phyloP scores from a whole-genome alignment of 2,888 invertebrate species.

The Tenthredo mesomela region DNA sequence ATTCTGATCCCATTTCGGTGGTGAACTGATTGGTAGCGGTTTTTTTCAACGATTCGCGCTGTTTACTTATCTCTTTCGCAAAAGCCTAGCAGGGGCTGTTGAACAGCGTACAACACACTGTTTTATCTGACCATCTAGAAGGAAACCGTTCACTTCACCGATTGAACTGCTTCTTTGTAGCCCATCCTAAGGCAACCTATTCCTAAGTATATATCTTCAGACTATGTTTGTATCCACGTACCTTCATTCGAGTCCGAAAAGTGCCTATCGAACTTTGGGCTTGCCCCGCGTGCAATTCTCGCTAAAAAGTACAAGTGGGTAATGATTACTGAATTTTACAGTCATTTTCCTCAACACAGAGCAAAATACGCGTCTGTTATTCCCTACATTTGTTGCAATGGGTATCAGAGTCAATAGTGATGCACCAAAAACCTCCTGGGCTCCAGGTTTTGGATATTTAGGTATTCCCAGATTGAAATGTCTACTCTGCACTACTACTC shows the following conservation, averaged over 20 bases:
- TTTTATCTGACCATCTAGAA: conserved; percentile 25
- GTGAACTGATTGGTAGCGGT: background rate
- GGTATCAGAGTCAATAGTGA: background rate
- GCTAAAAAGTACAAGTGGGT: background rate
- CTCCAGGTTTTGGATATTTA: background rate
- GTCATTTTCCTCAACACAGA: background rate
- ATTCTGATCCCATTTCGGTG: background rate
- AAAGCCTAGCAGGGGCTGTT: background rate
- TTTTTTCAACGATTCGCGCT: background rate
- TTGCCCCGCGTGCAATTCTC: background rate
- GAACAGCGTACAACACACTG: conserved; percentile 2
- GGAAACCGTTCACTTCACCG: conserved; percentile 11
- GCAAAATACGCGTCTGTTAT: background rate
- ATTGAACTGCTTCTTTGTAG: background rate
- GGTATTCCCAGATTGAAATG: background rate
- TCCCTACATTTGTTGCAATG: background rate
- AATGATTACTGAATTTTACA: background rate
- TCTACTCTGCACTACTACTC: background rate
- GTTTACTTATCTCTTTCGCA: background rate
- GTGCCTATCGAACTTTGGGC: background rate
- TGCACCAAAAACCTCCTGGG: background rate
- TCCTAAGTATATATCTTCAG: background rate
- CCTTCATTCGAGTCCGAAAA: background rate
- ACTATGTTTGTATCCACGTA: background rate
- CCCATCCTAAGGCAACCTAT: conserved; percentile 6